Percentiles rank a stretch among this genome's conserved stretches.
phyloP scores from a whole-genome alignment of 2,888 invertebrate species.

The Notocelia uddmanniana region DNA sequence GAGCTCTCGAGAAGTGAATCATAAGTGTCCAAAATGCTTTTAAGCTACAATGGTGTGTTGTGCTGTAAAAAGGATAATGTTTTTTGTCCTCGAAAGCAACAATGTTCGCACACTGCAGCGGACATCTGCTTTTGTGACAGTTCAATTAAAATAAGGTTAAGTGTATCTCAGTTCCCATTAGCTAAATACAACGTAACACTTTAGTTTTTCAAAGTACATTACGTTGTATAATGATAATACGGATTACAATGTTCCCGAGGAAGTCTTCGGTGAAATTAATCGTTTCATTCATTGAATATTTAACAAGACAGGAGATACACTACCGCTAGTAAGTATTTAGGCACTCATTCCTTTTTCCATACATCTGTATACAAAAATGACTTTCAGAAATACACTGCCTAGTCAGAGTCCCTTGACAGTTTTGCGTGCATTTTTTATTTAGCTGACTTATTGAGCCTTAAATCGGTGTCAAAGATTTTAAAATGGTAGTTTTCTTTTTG shows the following conservation, averaged over 20 bases:
- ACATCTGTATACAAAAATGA: too few relatives aligned
- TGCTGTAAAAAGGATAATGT: conserved; percentile 38
- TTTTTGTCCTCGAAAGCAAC: conserved; percentile 29
- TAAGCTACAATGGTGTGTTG: conserved; percentile 46
- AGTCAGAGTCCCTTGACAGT: too few relatives aligned
- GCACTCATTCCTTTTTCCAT: too few relatives aligned
- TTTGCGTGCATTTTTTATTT: too few relatives aligned
- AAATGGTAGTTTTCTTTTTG: too few relatives aligned
- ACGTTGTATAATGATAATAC: not conserved
- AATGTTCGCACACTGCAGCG: conserved; percentile 40
- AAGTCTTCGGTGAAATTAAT: not conserved
- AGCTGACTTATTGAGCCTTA: too few relatives aligned
- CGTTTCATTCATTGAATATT: not conserved
- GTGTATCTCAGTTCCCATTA: conserved; percentile 27
- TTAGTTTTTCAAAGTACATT: not conserved
- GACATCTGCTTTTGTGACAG: conserved; percentile 36
- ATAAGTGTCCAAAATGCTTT: conserved; percentile 43
- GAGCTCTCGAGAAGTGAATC: conserved; percentile 38
- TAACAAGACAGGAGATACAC: too few relatives aligned
- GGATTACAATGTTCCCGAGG: not conserved
- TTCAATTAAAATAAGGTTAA: conserved; percentile 34
- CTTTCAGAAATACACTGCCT: too few relatives aligned
- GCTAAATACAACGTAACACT: not conserved
- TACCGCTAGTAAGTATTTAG: too few relatives aligned
- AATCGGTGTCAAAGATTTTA: too few relatives aligned